phyloP scores from a whole-genome alignment of 2,888 invertebrate species.

The Autographa pulchrina region DNA sequence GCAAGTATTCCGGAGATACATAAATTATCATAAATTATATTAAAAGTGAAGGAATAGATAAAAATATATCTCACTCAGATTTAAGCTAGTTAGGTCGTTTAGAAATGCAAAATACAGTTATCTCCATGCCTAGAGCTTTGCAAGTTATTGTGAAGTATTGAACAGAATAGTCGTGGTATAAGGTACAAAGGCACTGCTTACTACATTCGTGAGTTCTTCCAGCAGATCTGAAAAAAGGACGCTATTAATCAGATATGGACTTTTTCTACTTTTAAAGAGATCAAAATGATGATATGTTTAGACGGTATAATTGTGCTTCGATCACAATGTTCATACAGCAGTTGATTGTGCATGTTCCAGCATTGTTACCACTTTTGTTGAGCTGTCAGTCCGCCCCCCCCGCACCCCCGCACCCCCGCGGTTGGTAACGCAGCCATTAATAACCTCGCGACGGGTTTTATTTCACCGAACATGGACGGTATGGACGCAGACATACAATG shows the following conservation, averaged over 20 bases:
- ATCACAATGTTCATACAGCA: neutral
- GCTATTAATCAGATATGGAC: too few species aligned
- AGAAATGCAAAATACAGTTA: neutral
- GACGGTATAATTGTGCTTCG: neutral
- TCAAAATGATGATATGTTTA: too few species aligned
- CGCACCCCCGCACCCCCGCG: too few species aligned
- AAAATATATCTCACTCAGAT: neutral
- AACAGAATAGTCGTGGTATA: too few species aligned
- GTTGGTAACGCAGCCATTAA: constrained; percentile 35
- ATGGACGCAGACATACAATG: neutral
- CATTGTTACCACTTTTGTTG: neutral
- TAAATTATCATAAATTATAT: neutral
- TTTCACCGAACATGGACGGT: constrained; percentile 24
- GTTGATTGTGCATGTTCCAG: neutral
- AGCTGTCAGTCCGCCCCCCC: neutral
- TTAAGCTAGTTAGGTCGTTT: neutral
- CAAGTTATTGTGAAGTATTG: neutral
- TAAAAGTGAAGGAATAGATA: too few species aligned
- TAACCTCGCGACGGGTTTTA: constrained; percentile 42
- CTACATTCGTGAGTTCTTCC: neutral
- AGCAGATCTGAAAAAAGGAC: neutral
- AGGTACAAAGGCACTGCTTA: too few species aligned
- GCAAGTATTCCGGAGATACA: neutral
- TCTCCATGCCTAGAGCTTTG: neutral
- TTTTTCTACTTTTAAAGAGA: too few species aligned